These are phyloP conservation scores for Dendrolimus houi DNA, from an alignment of 2,888 invertebrate genomes.

Conservation along the genomic window DNA sequence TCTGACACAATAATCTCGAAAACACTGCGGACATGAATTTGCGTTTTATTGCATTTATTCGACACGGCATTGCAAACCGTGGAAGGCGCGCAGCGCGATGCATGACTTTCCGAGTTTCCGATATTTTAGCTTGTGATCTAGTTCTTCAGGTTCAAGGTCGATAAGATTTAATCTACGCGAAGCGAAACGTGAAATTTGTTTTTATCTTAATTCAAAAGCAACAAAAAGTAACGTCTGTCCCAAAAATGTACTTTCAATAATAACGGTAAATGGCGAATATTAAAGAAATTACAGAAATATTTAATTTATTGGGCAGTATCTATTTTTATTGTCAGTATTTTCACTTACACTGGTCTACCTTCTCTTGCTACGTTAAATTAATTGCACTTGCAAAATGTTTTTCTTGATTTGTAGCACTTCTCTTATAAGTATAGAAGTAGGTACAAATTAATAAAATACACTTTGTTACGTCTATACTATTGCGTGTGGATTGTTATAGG, in stretches of 20 bases:
- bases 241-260: conserved; percentile 7
- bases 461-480: too few relatives aligned
- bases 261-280: background rate
- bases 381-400: too few relatives aligned
- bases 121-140: conserved; percentile 39
- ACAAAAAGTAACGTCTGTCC: conserved; percentile 7
- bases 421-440: too few relatives aligned
- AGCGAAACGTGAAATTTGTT: background rate
- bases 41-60: conserved; percentile 41
- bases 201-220: background rate
- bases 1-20: conserved; percentile 48
- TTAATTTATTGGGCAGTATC: background rate
- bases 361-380: too few relatives aligned
- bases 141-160: conserved; percentile 43
- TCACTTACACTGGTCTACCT: background rate
- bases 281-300: background rate
- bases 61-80: conserved; percentile 41
- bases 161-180: conserved; percentile 20
- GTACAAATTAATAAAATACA: too few relatives aligned
- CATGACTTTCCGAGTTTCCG: conserved; percentile 43
- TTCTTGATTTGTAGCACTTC: too few relatives aligned
- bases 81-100: conserved; percentile 20
- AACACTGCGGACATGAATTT: conserved; percentile 24
- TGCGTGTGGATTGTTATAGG: too few relatives aligned
- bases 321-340: background rate